Conservation (phyloP, 2,113 vertebrate species). For the Prinia subflava region DNA sequence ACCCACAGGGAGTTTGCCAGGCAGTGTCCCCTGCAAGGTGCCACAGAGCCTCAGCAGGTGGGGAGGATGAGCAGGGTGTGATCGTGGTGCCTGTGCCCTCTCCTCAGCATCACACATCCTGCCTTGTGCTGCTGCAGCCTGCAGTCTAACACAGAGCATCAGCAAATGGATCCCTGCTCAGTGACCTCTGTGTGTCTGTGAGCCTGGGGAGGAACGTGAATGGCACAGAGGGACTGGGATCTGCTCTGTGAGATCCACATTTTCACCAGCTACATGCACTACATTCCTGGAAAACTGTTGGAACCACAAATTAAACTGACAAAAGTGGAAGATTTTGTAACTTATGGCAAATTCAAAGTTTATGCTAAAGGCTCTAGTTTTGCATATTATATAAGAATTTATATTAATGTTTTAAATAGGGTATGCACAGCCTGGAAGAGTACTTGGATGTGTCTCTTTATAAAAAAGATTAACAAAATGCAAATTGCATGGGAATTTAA, state of each 20-base stretch:
- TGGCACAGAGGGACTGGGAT: neutral
- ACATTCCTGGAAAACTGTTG: neutral
- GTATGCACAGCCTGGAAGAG: neutral
- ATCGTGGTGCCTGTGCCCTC: neutral
- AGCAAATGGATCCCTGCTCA: neutral
- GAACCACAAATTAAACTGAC: neutral
- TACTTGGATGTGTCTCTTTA: neutral
- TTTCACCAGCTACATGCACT: neutral
- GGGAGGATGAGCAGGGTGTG: neutral
- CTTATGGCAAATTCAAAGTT: neutral
- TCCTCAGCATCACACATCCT: neutral
- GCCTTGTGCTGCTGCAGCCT: neutral
- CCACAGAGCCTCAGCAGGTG: neutral
- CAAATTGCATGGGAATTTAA: neutral
- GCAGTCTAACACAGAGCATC: rapidly evolving
- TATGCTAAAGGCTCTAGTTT: neutral
- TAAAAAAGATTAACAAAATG: neutral
- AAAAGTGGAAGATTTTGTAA: neutral
- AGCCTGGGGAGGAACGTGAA: neutral
- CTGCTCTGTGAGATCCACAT: neutral
- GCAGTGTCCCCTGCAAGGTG: neutral
- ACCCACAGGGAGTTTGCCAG: neutral
- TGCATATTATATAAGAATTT: neutral
- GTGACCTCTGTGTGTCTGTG: neutral
- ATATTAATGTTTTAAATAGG: neutral